A percentile compares a stretch with the other conserved stretches of the same genome.
Conservation (phyloP, 2,888 invertebrate genomes). For the Physocephala rufipes region DNA sequence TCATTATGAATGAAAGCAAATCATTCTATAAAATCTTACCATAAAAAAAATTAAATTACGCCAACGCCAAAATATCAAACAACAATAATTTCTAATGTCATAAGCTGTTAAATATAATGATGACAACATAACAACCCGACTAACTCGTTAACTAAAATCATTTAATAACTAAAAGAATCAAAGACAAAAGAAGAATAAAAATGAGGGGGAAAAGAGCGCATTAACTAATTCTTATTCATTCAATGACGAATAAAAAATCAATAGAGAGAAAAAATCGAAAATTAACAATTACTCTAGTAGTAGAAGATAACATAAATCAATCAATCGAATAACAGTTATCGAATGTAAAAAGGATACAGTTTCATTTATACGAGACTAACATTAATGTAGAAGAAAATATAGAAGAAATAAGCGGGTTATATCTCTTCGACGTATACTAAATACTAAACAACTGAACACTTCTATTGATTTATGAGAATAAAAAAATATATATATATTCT, state of each 20-base stretch:
- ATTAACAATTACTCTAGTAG: no score
- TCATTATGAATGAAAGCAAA: no score
- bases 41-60: neutral
- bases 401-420: no score
- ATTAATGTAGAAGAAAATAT: no score
- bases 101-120: constrained; percentile 57
- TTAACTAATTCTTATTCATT: no score
- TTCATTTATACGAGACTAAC: no score
- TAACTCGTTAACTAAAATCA: constrained; percentile 2
- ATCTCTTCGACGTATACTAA: neutral
- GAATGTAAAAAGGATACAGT: no score
- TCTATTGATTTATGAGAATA: neutral
- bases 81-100: constrained; percentile 57
- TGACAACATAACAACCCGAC: constrained; percentile 48
- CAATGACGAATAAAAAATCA: neutral
- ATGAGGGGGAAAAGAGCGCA: no score
- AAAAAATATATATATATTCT: neutral
- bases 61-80: constrained; percentile 27
- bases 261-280: neutral
- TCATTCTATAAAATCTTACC: no score
- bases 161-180: neutral
- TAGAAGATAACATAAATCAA: no score
- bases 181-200: neutral
- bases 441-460: neutral
- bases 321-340: no score